Percentiles rank a stretch among this genome's conserved stretches.
phyloP scores from a whole-genome alignment of 2,113 vertebrate species.

The Peromyscus leucopus region DNA sequence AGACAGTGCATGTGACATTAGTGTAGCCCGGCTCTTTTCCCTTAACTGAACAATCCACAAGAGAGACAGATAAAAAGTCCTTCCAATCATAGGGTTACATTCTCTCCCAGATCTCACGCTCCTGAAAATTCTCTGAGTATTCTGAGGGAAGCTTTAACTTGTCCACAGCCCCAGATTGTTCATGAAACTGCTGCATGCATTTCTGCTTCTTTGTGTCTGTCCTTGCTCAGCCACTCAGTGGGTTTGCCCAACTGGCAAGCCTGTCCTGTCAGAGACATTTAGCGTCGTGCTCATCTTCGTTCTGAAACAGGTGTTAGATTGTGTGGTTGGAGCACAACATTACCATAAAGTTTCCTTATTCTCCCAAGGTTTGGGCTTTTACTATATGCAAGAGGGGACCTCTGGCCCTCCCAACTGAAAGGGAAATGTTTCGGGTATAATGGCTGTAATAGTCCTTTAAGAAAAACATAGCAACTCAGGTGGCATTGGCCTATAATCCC shows the following conservation, averaged over 20 bases:
- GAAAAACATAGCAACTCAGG: neutral
- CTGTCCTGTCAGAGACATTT: neutral
- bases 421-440: neutral
- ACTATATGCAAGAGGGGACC: neutral
- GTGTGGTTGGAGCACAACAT: neutral
- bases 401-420: neutral
- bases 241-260: neutral
- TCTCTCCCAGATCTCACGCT: neutral
- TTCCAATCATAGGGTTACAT: neutral
- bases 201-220: neutral
- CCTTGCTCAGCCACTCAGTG: neutral
- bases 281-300: neutral
- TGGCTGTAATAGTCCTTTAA: neutral
- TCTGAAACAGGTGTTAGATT: neutral
- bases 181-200: neutral
- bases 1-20: neutral
- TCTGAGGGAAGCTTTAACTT: conserved; percentile 30
- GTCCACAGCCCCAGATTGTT: neutral
- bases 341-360: neutral
- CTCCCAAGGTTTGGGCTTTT: conserved; percentile 21
- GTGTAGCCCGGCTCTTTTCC: neutral
- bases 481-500: too few species aligned
- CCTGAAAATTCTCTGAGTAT: conserved; percentile 2
- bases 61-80: neutral
- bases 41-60: neutral